phyloP scores from a whole-genome alignment of 2,797 vertebrate species.

The Eospalax fontanierii region DNA sequence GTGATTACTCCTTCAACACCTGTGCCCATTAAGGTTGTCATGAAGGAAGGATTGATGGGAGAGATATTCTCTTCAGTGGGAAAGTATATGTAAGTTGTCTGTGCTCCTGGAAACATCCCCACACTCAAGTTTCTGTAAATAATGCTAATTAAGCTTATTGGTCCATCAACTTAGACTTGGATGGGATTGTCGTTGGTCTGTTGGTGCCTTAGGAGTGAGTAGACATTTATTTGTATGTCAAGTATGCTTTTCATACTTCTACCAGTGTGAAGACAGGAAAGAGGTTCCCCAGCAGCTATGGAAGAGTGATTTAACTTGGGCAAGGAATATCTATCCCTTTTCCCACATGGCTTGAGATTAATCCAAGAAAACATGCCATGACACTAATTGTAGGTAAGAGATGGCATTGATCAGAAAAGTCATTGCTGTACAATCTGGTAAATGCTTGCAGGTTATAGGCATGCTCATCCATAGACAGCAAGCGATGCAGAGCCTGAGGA shows the following conservation, averaged over 20 bases:
- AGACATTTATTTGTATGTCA: neutral
- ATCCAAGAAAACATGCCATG: neutral
- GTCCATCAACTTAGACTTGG: neutral
- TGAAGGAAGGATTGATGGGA: neutral
- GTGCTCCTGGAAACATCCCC: neutral
- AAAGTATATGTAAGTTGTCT: neutral
- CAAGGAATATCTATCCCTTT: neutral
- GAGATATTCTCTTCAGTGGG: neutral
- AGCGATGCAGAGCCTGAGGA: neutral
- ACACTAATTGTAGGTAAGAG: neutral
- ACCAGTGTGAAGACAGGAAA: neutral
- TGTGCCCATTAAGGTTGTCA: neutral
- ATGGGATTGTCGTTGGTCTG: neutral
- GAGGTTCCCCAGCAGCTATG: neutral
- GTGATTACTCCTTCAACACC: neutral
- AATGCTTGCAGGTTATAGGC: neutral
- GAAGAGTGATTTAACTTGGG: neutral
- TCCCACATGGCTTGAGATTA: neutral
- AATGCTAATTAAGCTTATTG: neutral
- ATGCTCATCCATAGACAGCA: neutral
- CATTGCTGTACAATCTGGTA: neutral
- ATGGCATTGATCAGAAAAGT: constrained; percentile 8
- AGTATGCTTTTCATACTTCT: constrained; percentile 16
- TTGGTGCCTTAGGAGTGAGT: neutral
- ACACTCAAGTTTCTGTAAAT: neutral